Percentiles rank a stretch among this genome's conserved stretches.
Evolutionary conservation across 2,888 invertebrate genomes (phyloP).

Genomic region (Cataglyphis cursor): DNA sequence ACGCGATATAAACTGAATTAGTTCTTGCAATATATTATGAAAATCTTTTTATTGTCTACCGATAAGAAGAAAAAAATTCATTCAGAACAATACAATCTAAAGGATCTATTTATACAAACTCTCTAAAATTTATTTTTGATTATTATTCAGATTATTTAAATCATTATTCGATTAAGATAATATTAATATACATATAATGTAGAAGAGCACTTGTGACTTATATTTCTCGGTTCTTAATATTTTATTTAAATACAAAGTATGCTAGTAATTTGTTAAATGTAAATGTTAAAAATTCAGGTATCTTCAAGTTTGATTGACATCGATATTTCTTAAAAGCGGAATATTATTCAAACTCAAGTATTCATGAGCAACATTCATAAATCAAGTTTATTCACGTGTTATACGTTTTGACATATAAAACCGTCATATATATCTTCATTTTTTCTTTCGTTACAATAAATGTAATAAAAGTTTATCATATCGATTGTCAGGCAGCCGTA

Average conservation of each 20-base stretch:
- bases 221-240: not conserved
- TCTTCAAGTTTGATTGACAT: no score
- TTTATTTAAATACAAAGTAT: not conserved
- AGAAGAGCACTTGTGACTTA: not conserved
- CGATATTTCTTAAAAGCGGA: not conserved
- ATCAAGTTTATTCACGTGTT: slow-evolving; percentile 18
- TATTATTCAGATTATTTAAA: not conserved
- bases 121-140: not conserved
- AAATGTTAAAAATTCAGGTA: not conserved
- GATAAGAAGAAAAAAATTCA: not conserved
- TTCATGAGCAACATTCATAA: not conserved
- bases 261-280: not conserved
- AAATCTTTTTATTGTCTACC: not conserved
- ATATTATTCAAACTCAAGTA: slow-evolving; percentile 10
- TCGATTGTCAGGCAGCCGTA: not conserved
- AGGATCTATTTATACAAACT: not conserved
- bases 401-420: not conserved
- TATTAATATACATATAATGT: not conserved
- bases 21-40: slow-evolving; percentile 9
- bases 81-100: not conserved
- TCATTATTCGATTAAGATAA: not conserved
- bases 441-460: slow-evolving; percentile 18
- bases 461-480: slow-evolving; percentile 4
- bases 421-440: not conserved
- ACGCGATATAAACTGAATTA: not conserved